These are phyloP conservation scores for Clarias magur DNA, from an alignment of 2,113 vertebrate species.

Conservation along the genomic window DNA sequence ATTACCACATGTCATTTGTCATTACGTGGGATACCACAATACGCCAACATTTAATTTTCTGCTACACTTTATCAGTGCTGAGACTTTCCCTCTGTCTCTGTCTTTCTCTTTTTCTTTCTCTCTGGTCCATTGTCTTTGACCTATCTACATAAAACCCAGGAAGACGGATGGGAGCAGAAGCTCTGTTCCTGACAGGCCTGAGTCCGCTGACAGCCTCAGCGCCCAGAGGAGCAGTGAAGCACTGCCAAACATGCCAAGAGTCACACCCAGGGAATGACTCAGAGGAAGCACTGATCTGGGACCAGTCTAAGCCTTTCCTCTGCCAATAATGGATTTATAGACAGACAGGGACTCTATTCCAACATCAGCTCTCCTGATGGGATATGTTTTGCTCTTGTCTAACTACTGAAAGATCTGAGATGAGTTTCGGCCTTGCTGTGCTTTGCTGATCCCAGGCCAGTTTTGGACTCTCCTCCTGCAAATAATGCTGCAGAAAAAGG, in stretches of 20 bases:
- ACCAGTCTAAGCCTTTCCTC: background rate
- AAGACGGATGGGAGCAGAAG: slow-evolving; percentile 54
- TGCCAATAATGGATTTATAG: slow-evolving; percentile 12
- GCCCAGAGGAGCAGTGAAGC: slow-evolving; percentile 35
- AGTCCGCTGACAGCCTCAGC: slow-evolving; percentile 49
- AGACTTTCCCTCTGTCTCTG: slow-evolving; percentile 54
- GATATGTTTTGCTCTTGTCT: slow-evolving; percentile 6
- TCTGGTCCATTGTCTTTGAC: slow-evolving; percentile 67
- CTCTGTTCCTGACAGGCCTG: slow-evolving; percentile 44
- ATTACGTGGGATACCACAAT: slow-evolving; percentile 73
- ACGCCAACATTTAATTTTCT: slow-evolving; percentile 76
- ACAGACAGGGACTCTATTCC: background rate
- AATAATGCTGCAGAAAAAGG: slow-evolving; percentile 2
- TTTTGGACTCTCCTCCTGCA: background rate
- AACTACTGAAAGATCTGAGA: background rate
- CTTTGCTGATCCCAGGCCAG: background rate
- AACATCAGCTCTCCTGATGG: slow-evolving; percentile 1
- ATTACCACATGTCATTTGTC: slow-evolving; percentile 76
- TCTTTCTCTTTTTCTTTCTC: slow-evolving; percentile 44
- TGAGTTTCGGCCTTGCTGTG: background rate
- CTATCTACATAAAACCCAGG: slow-evolving; percentile 68
- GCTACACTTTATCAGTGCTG: slow-evolving; percentile 58
- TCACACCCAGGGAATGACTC: slow-evolving; percentile 24
- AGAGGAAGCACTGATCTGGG: slow-evolving; percentile 22
- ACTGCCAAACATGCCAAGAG: slow-evolving; percentile 34